Evolutionary conservation across 2,797 vertebrate species (phyloP).

Genomic region (Eupleurogrammus muticus): DNA sequence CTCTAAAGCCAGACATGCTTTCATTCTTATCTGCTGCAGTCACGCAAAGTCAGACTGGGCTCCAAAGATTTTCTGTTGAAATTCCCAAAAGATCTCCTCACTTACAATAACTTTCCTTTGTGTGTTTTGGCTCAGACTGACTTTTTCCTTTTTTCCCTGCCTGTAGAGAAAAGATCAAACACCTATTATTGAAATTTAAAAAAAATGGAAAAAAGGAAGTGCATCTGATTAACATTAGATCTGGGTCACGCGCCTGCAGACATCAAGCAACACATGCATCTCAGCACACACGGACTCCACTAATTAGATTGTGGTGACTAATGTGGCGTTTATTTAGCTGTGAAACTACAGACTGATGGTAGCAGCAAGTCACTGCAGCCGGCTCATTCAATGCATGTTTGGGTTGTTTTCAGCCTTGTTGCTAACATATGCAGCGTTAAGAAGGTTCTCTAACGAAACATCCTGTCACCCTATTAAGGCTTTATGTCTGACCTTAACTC

Average conservation of each 20-base stretch:
- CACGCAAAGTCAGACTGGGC: slow-evolving; percentile 6
- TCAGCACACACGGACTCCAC: neutral
- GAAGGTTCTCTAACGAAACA: neutral
- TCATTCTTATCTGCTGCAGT: neutral
- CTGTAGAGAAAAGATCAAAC: neutral
- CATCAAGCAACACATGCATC: slow-evolving; percentile 18
- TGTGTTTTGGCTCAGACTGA: slow-evolving; percentile 14
- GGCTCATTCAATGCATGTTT: slow-evolving; percentile 1
- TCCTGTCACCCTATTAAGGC: neutral
- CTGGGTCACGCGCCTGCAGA: neutral
- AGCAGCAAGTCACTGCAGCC: neutral
- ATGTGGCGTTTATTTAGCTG: slow-evolving; percentile 14
- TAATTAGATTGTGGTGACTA: slow-evolving; percentile 5
- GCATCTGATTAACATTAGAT: slow-evolving; percentile 18
- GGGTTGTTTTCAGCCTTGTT: slow-evolving; percentile 3
- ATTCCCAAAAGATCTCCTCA: neutral
- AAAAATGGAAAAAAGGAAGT: neutral
- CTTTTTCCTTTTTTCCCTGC: neutral
- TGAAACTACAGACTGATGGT: slow-evolving; percentile 1
- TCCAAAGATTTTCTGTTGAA: neutral
- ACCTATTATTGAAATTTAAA: neutral
- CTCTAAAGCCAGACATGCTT: neutral
- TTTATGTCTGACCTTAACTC: no score
- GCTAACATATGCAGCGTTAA: neutral
- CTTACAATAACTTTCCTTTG: slow-evolving; percentile 1